phyloP scores from a whole-genome alignment of 2,797 vertebrate species.

The Siniperca obscura region DNA sequence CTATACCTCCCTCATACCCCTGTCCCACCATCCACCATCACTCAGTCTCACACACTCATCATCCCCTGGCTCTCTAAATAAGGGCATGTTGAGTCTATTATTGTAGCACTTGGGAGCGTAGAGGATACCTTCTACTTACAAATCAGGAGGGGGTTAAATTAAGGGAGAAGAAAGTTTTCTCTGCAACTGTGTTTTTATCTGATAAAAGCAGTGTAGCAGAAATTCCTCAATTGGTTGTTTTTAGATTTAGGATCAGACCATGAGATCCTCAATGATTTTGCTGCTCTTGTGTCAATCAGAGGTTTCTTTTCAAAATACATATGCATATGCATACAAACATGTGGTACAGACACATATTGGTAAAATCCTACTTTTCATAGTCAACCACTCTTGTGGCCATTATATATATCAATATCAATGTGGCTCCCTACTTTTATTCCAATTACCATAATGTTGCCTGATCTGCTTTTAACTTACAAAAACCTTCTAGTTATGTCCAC shows the following conservation, averaged over 20 bases:
- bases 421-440: neutral
- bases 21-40: slow-evolving; percentile 54
- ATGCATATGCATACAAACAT: neutral
- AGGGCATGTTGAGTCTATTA: slow-evolving; percentile 82
- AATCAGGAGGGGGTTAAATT: slow-evolving; percentile 33
- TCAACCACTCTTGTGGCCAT: neutral
- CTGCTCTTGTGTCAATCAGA: slow-evolving; percentile 59
- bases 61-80: slow-evolving; percentile 73
- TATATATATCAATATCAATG: neutral
- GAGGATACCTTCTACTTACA: slow-evolving; percentile 45
- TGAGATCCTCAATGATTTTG: slow-evolving; percentile 32
- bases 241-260: slow-evolving; percentile 23
- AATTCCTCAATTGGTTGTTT: slow-evolving; percentile 62
- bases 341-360: neutral
- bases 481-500: neutral
- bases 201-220: slow-evolving; percentile 66
- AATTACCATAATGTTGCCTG: neutral
- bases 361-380: neutral
- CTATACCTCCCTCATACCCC: slow-evolving; percentile 60
- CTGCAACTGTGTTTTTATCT: slow-evolving; percentile 68
- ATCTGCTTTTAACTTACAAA: neutral
- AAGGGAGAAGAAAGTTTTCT: slow-evolving; percentile 61
- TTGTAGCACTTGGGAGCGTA: slow-evolving; percentile 42
- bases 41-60: slow-evolving; percentile 48
- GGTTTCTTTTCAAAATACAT: slow-evolving; percentile 36